phyloP scores from a whole-genome alignment of 2,888 invertebrate species.

The Drosophila greeni region DNA sequence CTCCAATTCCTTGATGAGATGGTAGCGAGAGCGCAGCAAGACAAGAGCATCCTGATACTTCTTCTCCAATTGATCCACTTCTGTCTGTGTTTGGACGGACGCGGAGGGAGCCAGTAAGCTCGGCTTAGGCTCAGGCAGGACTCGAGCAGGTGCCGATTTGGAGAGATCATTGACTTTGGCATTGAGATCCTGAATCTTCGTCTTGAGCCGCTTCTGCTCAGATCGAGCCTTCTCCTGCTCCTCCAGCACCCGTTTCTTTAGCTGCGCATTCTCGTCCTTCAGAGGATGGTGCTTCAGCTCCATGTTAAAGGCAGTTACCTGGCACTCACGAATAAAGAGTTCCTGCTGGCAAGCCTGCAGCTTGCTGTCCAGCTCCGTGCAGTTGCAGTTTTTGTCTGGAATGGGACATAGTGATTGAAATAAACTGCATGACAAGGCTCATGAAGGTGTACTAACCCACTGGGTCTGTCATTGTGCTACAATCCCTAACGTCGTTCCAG shows the following conservation, averaged over 20 bases:
- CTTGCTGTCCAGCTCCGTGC: slow-evolving; percentile 67
- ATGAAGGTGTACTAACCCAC: slow-evolving; percentile 55
- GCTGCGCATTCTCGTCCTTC: slow-evolving; percentile 69
- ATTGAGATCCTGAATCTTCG: slow-evolving; percentile 55
- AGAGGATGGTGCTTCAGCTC: slow-evolving; percentile 75
- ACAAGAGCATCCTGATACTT: slow-evolving; percentile 69
- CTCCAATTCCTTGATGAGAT: slow-evolving; percentile 66
- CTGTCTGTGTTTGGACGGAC: slow-evolving; percentile 60
- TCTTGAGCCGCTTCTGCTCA: slow-evolving; percentile 70
- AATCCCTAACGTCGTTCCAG: slow-evolving; percentile 63
- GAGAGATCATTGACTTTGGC: slow-evolving; percentile 35
- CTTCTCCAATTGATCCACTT: slow-evolving; percentile 49
- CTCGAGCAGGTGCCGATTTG: background rate
- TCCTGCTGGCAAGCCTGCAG: slow-evolving; percentile 68
- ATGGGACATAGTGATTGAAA: background rate
- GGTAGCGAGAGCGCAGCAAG: slow-evolving; percentile 69
- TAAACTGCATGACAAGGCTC: background rate
- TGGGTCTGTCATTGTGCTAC: slow-evolving; percentile 75
- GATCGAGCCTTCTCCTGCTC: slow-evolving; percentile 66
- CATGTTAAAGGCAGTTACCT: slow-evolving; percentile 70
- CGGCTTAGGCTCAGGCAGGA: background rate
- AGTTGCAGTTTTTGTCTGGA: slow-evolving; percentile 67
- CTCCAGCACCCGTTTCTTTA: slow-evolving; percentile 71
- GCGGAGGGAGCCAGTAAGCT: background rate
- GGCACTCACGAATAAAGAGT: slow-evolving; percentile 71